Base-by-base conservation (phyloP, 2,888 invertebrate species). In the Aethes cnicana region DNA sequence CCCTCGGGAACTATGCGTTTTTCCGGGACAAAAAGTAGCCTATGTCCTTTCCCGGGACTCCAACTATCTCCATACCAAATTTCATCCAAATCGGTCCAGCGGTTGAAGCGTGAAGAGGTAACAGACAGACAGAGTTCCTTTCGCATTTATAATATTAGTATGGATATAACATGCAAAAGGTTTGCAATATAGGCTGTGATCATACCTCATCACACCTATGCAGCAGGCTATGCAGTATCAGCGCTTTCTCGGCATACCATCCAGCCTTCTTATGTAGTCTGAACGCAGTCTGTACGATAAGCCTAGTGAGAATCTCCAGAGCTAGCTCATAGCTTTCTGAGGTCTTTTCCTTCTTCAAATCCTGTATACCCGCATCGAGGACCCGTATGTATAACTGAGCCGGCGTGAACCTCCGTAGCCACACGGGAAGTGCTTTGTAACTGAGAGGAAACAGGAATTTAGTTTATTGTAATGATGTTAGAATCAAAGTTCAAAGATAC, bases 211-310 rank as follows among this genome's bases (percentile, higher is more conserved):
- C 69, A 28, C 70, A 58, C 11, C 47, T 56, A 1, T 61, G 49
- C 44, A 76, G 55, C 47, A 72, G 56, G 54, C 81, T 89, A 44
- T 93, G 91, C 16, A 92, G 74, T 60, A 94, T 91, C 0, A 94
- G 80, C 0, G 93, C 91, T 47, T 93, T 86, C 59, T 94, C 90
- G 17, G 92, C 91, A 69, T 90, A 93, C 93, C 91, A 91, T 1
- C 77, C 67, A 0, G 87, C 87, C 54, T 81, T 80, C 56, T 83
- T 86, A 42, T 91, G 84, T 17, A 79, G 79, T 30, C 87, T 69
- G 64, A 90, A 91, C 0, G 68, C 56, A 1, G 70, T 68, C 65
- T 93, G 92, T 0, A 59, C 60, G 9, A 94, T 77, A 11, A 94
- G 72, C 4, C 73, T 64, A 3, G 81, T 70, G 0, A 94, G 74